Percentiles rank a stretch among this genome's conserved stretches.
Conservation (phyloP, 2,113 vertebrate species). For the Dasyurus viverrinus region DNA sequence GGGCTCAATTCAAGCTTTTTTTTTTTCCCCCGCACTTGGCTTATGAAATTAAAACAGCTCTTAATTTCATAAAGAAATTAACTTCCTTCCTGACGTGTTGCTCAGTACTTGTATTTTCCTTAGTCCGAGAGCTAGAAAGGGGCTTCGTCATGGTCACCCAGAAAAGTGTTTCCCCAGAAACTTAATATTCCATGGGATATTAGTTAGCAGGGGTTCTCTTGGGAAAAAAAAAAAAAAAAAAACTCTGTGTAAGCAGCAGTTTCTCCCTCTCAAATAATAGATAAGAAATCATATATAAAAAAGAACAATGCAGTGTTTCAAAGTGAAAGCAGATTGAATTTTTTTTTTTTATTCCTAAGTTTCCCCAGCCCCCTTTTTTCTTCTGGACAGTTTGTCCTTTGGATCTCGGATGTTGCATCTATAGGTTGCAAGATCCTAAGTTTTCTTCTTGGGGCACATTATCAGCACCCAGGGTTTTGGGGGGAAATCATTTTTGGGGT, state of each 20-base stretch:
- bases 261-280: neutral
- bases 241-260: neutral
- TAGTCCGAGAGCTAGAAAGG: neutral
- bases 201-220: neutral
- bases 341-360: neutral
- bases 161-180: neutral
- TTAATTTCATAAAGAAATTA: neutral
- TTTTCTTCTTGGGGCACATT: neutral
- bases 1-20: neutral
- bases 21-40: no score
- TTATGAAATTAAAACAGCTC: neutral
- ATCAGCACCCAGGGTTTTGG: neutral
- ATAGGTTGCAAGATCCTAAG: neutral
- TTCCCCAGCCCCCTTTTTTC: neutral
- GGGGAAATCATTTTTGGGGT: neutral
- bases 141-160: neutral
- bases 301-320: neutral
- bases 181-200: neutral
- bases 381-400: neutral
- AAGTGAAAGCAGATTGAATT: neutral
- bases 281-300: neutral
- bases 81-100: neutral
- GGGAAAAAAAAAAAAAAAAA: neutral
- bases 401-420: neutral
- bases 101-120: neutral